Base-by-base conservation (phyloP, 2,888 invertebrate genomes). In the Dasysyrphus tricinctus region DNA sequence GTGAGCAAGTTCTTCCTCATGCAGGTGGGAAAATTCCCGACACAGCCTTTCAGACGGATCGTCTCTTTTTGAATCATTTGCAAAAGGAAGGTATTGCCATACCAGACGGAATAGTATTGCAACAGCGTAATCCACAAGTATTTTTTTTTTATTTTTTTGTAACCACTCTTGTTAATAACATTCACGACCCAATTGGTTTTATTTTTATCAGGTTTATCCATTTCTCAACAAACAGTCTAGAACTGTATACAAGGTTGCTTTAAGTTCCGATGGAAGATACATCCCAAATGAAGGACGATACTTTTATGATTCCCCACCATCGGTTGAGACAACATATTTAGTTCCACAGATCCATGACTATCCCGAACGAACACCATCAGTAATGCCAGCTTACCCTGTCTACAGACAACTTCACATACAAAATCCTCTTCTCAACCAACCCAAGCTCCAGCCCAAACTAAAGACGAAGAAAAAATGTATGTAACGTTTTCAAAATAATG, bases 1-100 rank as follows among this genome's bases (percentile, higher is more conserved):
- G 95, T 19, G 95, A 95, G 89, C 94, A 95, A 90, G 93, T 95
- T 19, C 89, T 94, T 61, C 95, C 95, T 9, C 93, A 94, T 88
- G 92, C 93, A 44, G 95, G 95, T 47, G 95, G 95, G 1, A 94
- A 94, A 90, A 94, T 95, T 88, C 95, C 95, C 0, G 95, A 94
- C 79, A 94, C 94, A 54, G 95, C 95, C 8, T 95, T 95, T 88
- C 92, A 93, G 85, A 93, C 94, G 0, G 94, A 95, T 90, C 93
- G 95, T 12, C 90, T 95, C 59, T 93, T 94, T 51, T 90, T 95
- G 44, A 95, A 95, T 90, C 93, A 94, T 56, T 90, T 95, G 54
- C 94, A 95, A 90, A 94, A 94, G 89, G 94, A 94, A 88, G 95
- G 95, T 24, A 94, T 95, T 51, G 93, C 94, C 1, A 91, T 94